phyloP scores from a whole-genome alignment of 1,140 invertebrate genomes.

The Chlorops oryzae region DNA sequence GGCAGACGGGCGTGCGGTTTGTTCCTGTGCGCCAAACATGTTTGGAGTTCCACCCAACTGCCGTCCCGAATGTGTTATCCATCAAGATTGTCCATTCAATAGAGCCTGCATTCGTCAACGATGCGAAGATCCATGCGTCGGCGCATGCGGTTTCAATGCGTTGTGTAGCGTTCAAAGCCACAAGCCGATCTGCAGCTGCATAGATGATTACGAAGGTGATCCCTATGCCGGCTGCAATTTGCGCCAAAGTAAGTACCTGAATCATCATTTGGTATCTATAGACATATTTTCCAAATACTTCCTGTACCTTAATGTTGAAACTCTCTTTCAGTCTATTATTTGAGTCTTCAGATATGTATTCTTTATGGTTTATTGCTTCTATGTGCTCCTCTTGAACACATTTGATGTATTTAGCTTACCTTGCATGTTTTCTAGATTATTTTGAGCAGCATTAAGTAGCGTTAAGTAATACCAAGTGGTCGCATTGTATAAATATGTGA shows the following conservation, averaged over 20 bases:
- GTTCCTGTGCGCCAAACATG: constrained; percentile 69
- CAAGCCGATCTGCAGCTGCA: constrained; percentile 69
- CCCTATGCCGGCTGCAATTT: constrained; percentile 69
- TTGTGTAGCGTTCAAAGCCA: constrained; percentile 71
- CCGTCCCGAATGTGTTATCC: constrained; percentile 69
- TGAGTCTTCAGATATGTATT: constrained; percentile 17
- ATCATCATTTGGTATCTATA: too few relatives aligned
- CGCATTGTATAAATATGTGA: too few relatives aligned
- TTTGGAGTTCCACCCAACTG: constrained; percentile 76
- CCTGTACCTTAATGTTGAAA: constrained; percentile 34
- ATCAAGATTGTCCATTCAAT: constrained; percentile 71
- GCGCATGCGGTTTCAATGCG: constrained; percentile 76
- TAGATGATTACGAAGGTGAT: constrained; percentile 71
- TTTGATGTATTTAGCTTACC: constrained; percentile 13
- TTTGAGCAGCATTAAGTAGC: too few relatives aligned
- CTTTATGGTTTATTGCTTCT: constrained; percentile 33
- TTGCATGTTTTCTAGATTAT: constrained; percentile 11
- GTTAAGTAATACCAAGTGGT: too few relatives aligned
- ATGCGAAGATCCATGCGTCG: constrained; percentile 74
- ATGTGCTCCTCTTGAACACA: constrained; percentile 27
- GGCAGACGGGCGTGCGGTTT: constrained; percentile 63
- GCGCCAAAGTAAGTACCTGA: constrained; percentile 57
- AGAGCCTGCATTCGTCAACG: constrained; percentile 70
- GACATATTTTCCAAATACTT: constrained; percentile 3
- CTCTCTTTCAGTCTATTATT: constrained; percentile 40